Evolutionary conservation across 2,888 invertebrate species (phyloP).

Genomic region (Girardia tigrina): DNA sequence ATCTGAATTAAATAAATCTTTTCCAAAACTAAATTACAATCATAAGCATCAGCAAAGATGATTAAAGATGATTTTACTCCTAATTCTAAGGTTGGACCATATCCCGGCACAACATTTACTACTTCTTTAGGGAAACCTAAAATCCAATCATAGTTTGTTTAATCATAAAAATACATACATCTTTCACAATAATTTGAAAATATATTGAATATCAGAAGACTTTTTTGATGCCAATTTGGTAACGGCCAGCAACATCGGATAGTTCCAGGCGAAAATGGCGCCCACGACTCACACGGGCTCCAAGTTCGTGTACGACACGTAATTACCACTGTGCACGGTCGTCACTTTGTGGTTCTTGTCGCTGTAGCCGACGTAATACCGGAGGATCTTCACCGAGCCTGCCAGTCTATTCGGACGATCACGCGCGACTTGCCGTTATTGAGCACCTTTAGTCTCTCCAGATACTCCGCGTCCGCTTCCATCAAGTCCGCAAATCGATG

Average conservation of each 20-base stretch:
- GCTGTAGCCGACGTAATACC: conserved; percentile 84
- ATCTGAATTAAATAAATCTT: not conserved
- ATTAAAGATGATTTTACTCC: conserved; percentile 46
- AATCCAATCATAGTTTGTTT: no score
- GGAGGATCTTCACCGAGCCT: conserved; percentile 37
- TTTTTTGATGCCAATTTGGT: conserved; percentile 48
- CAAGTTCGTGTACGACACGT: conserved; percentile 45
- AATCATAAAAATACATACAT: no score
- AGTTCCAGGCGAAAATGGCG: conserved; percentile 66
- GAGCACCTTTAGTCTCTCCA: conserved; percentile 57
- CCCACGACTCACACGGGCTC: conserved; percentile 88
- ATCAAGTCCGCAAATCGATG: conserved; percentile 65
- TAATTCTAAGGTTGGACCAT: conserved; percentile 50
- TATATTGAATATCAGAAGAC: no score
- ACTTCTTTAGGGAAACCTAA: conserved; percentile 75
- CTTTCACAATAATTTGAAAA: no score
- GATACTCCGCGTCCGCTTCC: conserved; percentile 62
- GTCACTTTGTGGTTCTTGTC: conserved; percentile 67
- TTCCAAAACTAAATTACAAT: not conserved
- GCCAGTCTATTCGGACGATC: conserved; percentile 39
- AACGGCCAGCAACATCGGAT: conserved; percentile 44
- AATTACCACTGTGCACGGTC: conserved; percentile 55
- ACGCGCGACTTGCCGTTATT: conserved; percentile 54
- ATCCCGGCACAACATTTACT: conserved; percentile 76
- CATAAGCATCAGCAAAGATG: conserved; percentile 56